Base-by-base conservation (phyloP, 2,888 invertebrate genomes). In the Cephus sareptanus region DNA sequence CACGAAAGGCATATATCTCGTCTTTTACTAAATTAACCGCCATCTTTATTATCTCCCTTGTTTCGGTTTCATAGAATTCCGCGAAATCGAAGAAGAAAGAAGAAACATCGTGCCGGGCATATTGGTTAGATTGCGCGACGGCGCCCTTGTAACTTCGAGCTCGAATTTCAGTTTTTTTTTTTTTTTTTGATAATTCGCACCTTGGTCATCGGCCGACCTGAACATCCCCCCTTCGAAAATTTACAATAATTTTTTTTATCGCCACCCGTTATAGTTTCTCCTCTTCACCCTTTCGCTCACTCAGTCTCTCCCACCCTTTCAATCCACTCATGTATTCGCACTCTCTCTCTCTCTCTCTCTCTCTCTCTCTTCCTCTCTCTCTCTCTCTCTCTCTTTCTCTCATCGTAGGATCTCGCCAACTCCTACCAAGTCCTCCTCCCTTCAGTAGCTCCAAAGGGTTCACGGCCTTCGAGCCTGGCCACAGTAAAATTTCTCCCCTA, bases 151-250 rank as follows among this genome's bases (percentile, higher is more conserved):
- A 85, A 88, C 85, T 88, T 88, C 87, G 85, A 87, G 81, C 83
- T 82, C 82, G 84, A 81, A 83, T 34, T 31, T 35, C 35, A 35
- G 12, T 12, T 35, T 35, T 35, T 31, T 11, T 31, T 87, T 86
- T 56, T 23, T 23, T 23, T 56, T 23, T 56, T 40, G 9, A 23
- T 83, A 84, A 85, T 86, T 71, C 84, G 85, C 84, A 88, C 87
- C 85, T 85, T 86, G 86, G 87, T 90, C 90, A 90, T 88, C 89
- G 87, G 85, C 82, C 89, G 89, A 87, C 89, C 89, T 83, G 84
- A 87, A 85, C 87, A 85, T 86, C 85, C 81, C 81, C 23, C 9
- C 23, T 23, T 56, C 83, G 85, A 85, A 76, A 88, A 87, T 87
- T 86, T 88, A 87, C 88, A 85, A 88, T 88, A 87, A 87, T 84